Conservation (phyloP, 64 coral and sea anemone genomes). For the Montipora capricornis region DNA sequence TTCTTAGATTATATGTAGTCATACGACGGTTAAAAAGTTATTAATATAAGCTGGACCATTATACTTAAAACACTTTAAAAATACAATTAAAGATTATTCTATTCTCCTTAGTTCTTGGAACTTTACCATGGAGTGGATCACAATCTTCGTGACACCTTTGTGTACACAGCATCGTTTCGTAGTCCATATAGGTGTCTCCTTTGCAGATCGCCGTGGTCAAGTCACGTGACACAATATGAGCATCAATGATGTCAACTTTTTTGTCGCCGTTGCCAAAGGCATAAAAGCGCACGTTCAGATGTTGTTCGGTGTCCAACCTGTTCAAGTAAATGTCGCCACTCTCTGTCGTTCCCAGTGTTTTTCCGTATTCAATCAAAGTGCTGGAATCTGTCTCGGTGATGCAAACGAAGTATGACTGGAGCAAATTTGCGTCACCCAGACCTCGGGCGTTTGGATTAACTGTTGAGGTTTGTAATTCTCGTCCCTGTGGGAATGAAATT, state of each 20-base stretch:
- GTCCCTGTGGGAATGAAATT: not conserved
- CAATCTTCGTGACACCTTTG: constrained; percentile 70
- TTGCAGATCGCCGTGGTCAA: constrained; percentile 44
- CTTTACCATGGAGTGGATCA: constrained; percentile 44
- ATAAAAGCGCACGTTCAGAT: constrained; percentile 52
- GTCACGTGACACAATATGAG: constrained; percentile 44
- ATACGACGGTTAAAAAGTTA: no score
- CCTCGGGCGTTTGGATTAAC: constrained; percentile 23
- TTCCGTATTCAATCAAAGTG: constrained; percentile 67
- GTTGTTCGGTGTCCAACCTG: constrained; percentile 3
- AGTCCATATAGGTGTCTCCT: constrained; percentile 44
- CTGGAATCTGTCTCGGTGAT: constrained; percentile 33
- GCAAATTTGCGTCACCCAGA: constrained; percentile 24
- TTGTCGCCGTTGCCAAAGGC: constrained; percentile 52
- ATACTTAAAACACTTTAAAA: no score
- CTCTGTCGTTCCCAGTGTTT: constrained; percentile 50
- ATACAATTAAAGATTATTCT: not conserved
- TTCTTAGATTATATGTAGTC: no score
- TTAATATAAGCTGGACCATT: no score
- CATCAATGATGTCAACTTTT: constrained; percentile 13
- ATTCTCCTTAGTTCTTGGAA: not conserved
- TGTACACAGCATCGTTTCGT: not conserved
- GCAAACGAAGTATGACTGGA: constrained; percentile 69
- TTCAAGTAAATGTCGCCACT: constrained; percentile 51
- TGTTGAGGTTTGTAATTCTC: constrained; percentile 3